Base-by-base conservation (phyloP, 2,797 vertebrate genomes). In the Carduelis carduelis region DNA sequence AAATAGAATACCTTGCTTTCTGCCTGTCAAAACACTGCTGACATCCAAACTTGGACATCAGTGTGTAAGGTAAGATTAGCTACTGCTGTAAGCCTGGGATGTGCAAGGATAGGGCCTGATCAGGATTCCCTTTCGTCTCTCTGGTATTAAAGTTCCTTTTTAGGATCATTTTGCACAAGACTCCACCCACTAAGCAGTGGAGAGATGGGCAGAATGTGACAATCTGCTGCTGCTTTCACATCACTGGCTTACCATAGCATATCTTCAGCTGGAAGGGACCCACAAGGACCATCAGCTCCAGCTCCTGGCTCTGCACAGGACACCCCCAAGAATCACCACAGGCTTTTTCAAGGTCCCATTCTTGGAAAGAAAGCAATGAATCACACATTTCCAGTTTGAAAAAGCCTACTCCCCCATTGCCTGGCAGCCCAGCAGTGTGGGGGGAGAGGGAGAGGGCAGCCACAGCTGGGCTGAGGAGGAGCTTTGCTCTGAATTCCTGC, bases 381-480 rank as follows among this genome's bases (percentile, higher is more conserved):
- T 59, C 34, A 39, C 15, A 43, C 20, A 16, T 53, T 41, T 61
- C 18, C 26, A 46, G 3, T 32, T 2, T 24, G 12, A 60, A 64
- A 52, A 65, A 70, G 3, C 24, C 63, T 77, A 21, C 23, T 90
- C 41, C 49, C 30, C 27, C 23, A 57, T 34, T 41, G 21, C 26
- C 32, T 8, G n/a, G 64, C 47, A 83, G 46, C 50, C 77, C 80
- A 27, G 37, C 60, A 82, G 63, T 11, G 52, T 3, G 26, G 57
- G 50, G 30, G 47, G 70, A 83, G 37, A 91, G 30, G 59, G 63
- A 87, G 44, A 92, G 44, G 64, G 41, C 20, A 85, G 55, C 19
- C 88, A 89, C 93, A 94, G 88, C 91, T 95, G 93, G 93, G 70
- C 66, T 88, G 87, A 49, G 61, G 55, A 90, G 79, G 52, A 81